A percentile compares a stretch with the other conserved stretches of the same genome.
These are phyloP conservation scores for Saguinus oedipus DNA, from an alignment of 2,797 vertebrate genomes.

Conservation along the genomic window DNA sequence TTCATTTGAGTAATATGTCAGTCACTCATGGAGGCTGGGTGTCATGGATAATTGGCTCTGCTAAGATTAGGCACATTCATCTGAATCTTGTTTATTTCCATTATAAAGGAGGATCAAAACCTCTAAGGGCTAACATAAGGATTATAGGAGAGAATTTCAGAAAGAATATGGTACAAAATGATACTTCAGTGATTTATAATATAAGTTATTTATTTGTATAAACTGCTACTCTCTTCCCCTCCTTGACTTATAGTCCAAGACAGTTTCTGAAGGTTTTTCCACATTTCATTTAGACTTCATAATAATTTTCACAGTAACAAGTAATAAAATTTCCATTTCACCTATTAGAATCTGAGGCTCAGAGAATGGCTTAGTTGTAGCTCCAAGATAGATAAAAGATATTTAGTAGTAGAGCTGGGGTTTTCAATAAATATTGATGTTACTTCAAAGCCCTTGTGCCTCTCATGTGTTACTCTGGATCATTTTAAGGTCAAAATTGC, in stretches of 20 bases:
- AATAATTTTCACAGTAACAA: background rate
- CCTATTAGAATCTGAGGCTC: background rate
- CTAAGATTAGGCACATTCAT: background rate
- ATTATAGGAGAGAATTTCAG: background rate
- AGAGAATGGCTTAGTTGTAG: background rate
- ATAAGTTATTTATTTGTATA: background rate
- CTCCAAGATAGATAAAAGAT: background rate
- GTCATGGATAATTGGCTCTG: background rate
- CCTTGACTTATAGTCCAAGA: background rate
- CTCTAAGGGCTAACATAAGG: background rate
- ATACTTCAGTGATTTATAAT: background rate
- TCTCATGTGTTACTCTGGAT: background rate
- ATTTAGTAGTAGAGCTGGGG: background rate
- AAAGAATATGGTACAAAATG: background rate
- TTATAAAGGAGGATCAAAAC: background rate
- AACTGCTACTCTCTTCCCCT: background rate
- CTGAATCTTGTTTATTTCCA: background rate
- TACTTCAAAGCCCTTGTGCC: background rate
- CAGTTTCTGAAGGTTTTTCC: background rate
- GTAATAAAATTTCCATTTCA: background rate
- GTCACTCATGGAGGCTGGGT: background rate
- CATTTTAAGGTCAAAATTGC: background rate
- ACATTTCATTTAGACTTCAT: background rate
- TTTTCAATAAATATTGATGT: background rate
- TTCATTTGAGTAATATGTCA: background rate